Evolutionary conservation across 2,797 vertebrate genomes (phyloP).

Genomic region (Eupleurogrammus muticus): DNA sequence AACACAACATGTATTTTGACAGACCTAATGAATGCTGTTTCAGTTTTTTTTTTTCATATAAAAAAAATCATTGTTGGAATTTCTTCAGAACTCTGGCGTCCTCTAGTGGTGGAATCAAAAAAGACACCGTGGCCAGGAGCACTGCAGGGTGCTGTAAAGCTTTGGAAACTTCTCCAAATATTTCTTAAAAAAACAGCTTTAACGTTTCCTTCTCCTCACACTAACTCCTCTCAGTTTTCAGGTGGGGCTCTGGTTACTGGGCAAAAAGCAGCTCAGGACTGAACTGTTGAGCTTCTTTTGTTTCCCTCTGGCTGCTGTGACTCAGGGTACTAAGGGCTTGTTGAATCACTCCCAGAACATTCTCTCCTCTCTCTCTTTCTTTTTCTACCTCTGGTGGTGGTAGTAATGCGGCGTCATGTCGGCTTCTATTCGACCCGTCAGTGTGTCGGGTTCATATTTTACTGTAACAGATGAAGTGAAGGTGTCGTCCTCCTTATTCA

Average conservation of each 20-base stretch:
- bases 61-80: too few relatives aligned
- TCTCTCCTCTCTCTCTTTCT: conserved; percentile 9
- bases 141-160: too few relatives aligned
- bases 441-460: neutral
- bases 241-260: conserved; percentile 18
- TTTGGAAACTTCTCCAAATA: too few relatives aligned
- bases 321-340: conserved; percentile 1
- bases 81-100: too few relatives aligned
- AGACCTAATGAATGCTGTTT: too few relatives aligned
- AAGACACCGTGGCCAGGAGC: neutral
- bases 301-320: neutral
- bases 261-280: conserved; percentile 46
- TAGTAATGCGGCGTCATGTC: neutral
- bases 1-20: too few relatives aligned
- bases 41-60: too few relatives aligned
- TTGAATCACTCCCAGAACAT: conserved; percentile 29
- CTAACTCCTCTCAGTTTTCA: conserved; percentile 38
- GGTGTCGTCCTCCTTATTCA: neutral
- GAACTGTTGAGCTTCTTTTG: conserved; percentile 15
- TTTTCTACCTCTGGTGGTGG: neutral
- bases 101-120: neutral
- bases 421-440: neutral
- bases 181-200: neutral
- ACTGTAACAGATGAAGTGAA: neutral
- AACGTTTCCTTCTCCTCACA: conserved; percentile 1